Evolutionary conservation across 2,888 invertebrate genomes (phyloP).

Genomic region (Zaprionus obscuricornis): DNA sequence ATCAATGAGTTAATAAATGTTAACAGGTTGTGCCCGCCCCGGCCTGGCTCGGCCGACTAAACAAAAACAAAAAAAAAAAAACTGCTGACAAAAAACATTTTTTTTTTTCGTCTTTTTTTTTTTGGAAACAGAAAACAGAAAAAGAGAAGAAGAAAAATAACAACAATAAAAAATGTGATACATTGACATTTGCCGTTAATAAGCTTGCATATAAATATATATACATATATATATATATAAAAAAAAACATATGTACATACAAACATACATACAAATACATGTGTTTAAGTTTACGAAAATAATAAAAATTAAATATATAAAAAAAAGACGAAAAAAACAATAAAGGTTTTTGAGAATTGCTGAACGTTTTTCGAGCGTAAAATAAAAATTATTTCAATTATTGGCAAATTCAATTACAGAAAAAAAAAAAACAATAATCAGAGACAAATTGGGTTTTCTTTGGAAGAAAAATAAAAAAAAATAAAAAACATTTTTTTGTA

Average conservation of each 20-base stretch:
- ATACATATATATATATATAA: too few relatives aligned
- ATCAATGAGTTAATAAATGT: constrained; percentile 22
- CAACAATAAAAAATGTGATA: constrained; percentile 21
- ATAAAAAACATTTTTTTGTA: constrained; percentile 4
- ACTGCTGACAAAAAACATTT: constrained; percentile 15
- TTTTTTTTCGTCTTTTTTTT: too few relatives aligned
- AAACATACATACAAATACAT: too few relatives aligned
- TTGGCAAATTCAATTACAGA: constrained; percentile 21
- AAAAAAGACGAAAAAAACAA: background rate
- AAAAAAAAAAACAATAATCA: background rate
- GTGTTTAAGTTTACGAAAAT: too few relatives aligned
- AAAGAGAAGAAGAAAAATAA: background rate
- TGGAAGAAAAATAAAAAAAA: constrained; percentile 32
- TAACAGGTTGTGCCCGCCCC: constrained; percentile 32
- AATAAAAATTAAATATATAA: background rate
- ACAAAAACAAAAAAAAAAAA: too few relatives aligned
- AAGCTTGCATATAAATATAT: too few relatives aligned
- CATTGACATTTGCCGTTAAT: constrained; percentile 59
- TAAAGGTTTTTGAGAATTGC: background rate
- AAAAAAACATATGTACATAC: too few relatives aligned
- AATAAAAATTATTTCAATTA: too few relatives aligned
- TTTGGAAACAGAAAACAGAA: too few relatives aligned
- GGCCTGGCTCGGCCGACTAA: too few relatives aligned
- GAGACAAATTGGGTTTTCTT: constrained; percentile 43
- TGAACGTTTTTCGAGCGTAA: background rate